Conservation (phyloP, 2,888 invertebrate species). For the Melitaea athalia region DNA sequence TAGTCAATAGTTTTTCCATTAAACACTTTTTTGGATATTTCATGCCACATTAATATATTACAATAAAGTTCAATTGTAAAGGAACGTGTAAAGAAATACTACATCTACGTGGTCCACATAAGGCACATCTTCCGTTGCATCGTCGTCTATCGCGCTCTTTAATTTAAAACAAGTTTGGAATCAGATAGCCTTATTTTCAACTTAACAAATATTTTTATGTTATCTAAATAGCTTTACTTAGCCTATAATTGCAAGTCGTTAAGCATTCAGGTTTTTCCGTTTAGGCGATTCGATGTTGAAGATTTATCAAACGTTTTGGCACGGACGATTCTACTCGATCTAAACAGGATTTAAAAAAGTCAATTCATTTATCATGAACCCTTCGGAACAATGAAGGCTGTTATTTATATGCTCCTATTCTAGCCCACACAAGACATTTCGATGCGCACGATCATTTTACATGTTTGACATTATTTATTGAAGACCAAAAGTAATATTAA, state of each 20-base stretch:
- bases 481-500: not conserved
- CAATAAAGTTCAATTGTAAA: not conserved
- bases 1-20: slow-evolving; percentile 12
- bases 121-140: slow-evolving; percentile 11
- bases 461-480: slow-evolving; percentile 60
- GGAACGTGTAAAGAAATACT: slow-evolving; percentile 5
- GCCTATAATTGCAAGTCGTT: slow-evolving; percentile 21
- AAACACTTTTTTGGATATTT: slow-evolving; percentile 11
- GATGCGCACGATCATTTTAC: slow-evolving; percentile 64
- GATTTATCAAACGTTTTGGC: slow-evolving; percentile 6
- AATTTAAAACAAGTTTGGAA: slow-evolving; percentile 32
- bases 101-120: not conserved
- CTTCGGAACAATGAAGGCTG: slow-evolving; percentile 65
- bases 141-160: slow-evolving; percentile 17
- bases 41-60: not conserved
- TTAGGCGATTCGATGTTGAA: slow-evolving; percentile 7
- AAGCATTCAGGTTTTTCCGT: slow-evolving; percentile 10
- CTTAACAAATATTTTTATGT: slow-evolving; percentile 29
- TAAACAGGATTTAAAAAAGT: slow-evolving; percentile 54
- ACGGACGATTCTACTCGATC: slow-evolving; percentile 36
- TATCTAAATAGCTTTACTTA: slow-evolving; percentile 25
- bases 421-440: slow-evolving; percentile 66
- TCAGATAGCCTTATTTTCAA: slow-evolving; percentile 29
- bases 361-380: slow-evolving; percentile 66
- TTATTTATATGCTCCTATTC: slow-evolving; percentile 67